Conservation (phyloP, 1,140 invertebrate species). For the Temnothorax longispinosus region DNA sequence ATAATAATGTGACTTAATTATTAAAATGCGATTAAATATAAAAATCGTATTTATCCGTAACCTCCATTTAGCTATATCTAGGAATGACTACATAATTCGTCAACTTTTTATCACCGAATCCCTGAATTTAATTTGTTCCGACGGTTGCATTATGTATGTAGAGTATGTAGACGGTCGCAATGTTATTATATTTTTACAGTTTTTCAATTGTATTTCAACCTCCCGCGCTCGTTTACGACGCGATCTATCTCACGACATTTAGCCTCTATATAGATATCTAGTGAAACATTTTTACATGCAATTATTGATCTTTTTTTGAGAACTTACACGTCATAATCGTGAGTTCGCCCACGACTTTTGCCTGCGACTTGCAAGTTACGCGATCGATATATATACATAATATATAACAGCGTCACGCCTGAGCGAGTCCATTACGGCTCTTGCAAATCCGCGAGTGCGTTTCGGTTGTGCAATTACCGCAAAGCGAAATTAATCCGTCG, state of each 20-base stretch:
- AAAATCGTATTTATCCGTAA: background rate
- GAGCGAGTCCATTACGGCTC: conserved; percentile 60
- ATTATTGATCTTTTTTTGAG: conserved; percentile 43
- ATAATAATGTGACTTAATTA: background rate
- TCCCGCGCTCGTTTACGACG: background rate
- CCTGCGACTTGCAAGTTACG: background rate
- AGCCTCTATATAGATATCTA: background rate
- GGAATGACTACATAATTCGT: background rate
- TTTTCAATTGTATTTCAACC: background rate
- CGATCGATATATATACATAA: conserved; percentile 54
- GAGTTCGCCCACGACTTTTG: conserved; percentile 51
- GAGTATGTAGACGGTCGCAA: background rate
- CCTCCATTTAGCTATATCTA: background rate
- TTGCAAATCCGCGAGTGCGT: conserved; percentile 76
- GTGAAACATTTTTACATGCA: conserved; percentile 7
- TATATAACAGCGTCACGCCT: conserved; percentile 68
- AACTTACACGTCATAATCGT: background rate
- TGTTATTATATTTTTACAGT: background rate
- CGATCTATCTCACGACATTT: background rate
- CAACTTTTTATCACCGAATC: background rate
- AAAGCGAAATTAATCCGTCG: conserved; percentile 83
- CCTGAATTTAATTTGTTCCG: background rate
- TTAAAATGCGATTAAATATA: background rate
- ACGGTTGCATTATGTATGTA: background rate
- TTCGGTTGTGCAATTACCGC: conserved; percentile 81